Evolutionary conservation across 2,113 vertebrate species (phyloP).

Genomic region (Rhinoptilus africanus): DNA sequence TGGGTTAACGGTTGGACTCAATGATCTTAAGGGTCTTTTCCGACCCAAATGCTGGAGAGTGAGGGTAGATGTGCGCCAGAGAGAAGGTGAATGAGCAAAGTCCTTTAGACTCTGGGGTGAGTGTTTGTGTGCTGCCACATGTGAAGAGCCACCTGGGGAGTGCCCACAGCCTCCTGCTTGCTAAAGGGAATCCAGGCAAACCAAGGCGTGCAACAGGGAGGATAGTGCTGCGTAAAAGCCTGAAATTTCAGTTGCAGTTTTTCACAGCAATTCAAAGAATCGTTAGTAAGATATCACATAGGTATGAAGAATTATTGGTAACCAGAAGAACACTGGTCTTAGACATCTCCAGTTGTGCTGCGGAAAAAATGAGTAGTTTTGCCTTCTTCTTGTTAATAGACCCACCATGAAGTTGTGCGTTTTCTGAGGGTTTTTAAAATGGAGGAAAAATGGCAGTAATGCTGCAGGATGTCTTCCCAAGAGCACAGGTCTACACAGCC

Average conservation of each 20-base stretch:
- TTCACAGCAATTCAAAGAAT: background rate
- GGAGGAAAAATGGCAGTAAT: background rate
- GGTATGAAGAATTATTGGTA: background rate
- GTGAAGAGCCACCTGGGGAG: background rate
- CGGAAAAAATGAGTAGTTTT: background rate
- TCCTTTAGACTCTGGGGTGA: background rate
- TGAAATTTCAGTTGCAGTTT: background rate
- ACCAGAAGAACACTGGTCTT: background rate
- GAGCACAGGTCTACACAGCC: background rate
- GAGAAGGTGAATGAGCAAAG: background rate
- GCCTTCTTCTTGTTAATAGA: background rate
- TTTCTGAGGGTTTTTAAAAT: background rate
- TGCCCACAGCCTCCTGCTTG: background rate
- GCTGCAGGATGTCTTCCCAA: background rate
- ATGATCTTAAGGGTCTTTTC: background rate
- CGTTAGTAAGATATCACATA: background rate
- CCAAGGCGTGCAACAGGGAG: too few species aligned
- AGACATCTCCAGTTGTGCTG: background rate
- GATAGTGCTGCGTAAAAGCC: background rate
- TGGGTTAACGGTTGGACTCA: background rate
- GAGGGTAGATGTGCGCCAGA: fast-evolving
- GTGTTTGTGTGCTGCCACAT: fast-evolving
- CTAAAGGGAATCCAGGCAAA: background rate
- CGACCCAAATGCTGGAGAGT: background rate
- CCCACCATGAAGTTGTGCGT: background rate